Evolutionary conservation across 2,797 vertebrate species (phyloP).

Genomic region (Sarcophilus harrisii): DNA sequence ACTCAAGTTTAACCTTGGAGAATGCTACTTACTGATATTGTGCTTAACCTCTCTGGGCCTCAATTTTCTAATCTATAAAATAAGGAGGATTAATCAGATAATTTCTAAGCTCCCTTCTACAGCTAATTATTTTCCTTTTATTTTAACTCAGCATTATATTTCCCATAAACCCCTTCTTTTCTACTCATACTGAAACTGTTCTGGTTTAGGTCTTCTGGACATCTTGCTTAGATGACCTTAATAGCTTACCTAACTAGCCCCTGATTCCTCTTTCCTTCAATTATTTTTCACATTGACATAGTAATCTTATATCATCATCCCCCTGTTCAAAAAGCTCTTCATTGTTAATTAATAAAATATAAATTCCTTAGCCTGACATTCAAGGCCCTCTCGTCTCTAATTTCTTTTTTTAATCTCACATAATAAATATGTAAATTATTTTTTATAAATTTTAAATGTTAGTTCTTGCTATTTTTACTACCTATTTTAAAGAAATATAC

Average conservation of each 20-base stretch:
- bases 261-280: not conserved
- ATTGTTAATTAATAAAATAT: not conserved
- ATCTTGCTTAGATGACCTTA: not conserved
- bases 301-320: not conserved
- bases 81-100: not conserved
- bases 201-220: not conserved
- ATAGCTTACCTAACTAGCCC: not conserved
- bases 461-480: not conserved
- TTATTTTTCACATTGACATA: not conserved
- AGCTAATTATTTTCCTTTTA: not conserved
- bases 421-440: not conserved
- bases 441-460: not conserved
- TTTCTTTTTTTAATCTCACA: not conserved
- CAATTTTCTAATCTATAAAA: not conserved
- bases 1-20: not conserved
- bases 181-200: not conserved
- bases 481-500: not conserved
- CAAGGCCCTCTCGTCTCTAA: not conserved
- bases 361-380: not conserved
- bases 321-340: not conserved
- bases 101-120: not conserved
- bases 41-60: not conserved
- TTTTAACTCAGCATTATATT: not conserved
- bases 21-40: not conserved
- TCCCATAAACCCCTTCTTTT: not conserved